Evolutionary conservation across 2,113 vertebrate species (phyloP), one percentile per base, ranked within the genome.

Genomic region (Cyphomyrus discorhynchus): DNA sequence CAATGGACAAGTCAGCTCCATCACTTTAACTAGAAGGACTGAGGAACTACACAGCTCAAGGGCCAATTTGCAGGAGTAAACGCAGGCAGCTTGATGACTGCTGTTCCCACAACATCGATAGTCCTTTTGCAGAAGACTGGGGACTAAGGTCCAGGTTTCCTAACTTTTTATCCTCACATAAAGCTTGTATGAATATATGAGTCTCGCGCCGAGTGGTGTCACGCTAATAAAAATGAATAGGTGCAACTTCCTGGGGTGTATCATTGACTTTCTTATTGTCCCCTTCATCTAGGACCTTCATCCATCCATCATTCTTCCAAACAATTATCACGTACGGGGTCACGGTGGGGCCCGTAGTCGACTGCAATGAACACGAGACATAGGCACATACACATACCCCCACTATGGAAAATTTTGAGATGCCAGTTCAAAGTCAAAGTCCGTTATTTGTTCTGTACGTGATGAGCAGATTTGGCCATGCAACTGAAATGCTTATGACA

Each of bases 31-130:
- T 94, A 95, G 94, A 92, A 66, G 46, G 92, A 90, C 39, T 91
- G 91, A 93, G 94, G 86, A 45, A 87, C 92, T 90, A 74, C 42
- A 19, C 84, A 95, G 94, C 95, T 94, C 92, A 87, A 95, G 95
- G 94, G 95, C 95, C 95, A 96, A 96, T 96, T 96, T 96, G 94
- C 85, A 91, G 93, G 92, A 93, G 93, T 93, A 95, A 95, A 95
- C 93, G 94, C 92, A 90, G 92, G 80, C 39, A 15, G 35, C 4
- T 92, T 91, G 91, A 92, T 92, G 90, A 93, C 53, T 39, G 74
- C 19, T 27, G 5, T 80, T 92, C 93, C 46, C 88, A 35, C 11
- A 21, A 87, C 91, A 91, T 47, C 52, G 7, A 31, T 88, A 62
- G 86, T 90, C 83, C 91, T 91, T 94, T 91, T 94, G 93, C 92